phyloP scores from a whole-genome alignment of 2,888 invertebrate species.

The Apomyelois bistriatella region DNA sequence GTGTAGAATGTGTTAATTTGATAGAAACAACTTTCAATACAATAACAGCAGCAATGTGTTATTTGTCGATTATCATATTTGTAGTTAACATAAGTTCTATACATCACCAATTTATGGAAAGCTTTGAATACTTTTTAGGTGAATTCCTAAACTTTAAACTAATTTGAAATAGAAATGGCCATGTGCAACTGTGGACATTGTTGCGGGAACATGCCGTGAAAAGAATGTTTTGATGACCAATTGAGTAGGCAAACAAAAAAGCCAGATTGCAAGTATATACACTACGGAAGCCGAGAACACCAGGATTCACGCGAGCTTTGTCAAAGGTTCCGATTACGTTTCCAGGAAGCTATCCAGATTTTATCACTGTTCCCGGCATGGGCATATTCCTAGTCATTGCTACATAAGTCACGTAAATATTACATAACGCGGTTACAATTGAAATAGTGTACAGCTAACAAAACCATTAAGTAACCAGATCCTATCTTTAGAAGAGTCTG shows the following conservation, averaged over 20 bases:
- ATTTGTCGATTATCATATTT: background rate
- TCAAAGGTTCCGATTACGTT: too few relatives aligned
- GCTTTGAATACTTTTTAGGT: background rate
- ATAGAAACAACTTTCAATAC: background rate
- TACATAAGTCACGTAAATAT: conserved; percentile 2
- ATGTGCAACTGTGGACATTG: background rate
- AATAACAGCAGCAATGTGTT: background rate
- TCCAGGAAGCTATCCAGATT: too few relatives aligned
- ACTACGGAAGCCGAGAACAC: too few relatives aligned
- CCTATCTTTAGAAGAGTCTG: too few relatives aligned
- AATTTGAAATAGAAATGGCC: background rate
- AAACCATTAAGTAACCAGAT: too few relatives aligned
- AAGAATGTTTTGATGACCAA: too few relatives aligned
- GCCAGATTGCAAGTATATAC: too few relatives aligned
- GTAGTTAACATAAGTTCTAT: background rate
- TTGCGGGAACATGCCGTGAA: too few relatives aligned
- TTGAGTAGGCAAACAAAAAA: too few relatives aligned
- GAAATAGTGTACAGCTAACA: conserved; percentile 13
- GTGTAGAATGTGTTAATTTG: background rate
- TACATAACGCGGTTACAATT: conserved; percentile 22
- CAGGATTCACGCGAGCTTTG: too few relatives aligned
- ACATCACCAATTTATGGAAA: background rate
- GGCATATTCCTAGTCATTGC: background rate
- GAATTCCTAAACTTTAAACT: background rate
- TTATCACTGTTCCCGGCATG: too few relatives aligned